Evolutionary conservation across 1,140 invertebrate genomes (phyloP), one percentile per base, ranked within the genome.

Genomic region (Zaprionus davidi): DNA sequence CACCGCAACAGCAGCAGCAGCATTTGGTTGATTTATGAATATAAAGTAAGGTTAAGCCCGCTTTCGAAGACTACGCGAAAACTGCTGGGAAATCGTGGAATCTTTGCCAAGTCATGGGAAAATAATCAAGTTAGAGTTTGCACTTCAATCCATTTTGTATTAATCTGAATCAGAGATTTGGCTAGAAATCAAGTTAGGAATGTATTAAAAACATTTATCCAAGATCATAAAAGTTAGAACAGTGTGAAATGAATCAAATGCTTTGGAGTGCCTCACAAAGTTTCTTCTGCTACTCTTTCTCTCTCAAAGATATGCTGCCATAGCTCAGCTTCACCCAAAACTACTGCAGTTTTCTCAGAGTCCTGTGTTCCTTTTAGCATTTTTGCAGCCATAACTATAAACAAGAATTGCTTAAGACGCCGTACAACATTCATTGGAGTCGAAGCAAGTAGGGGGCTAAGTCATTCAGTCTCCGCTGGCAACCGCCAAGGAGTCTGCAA

Each of bases 1-100:
- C 71, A 20, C 67, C 36, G 59, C 62, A 62, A 38, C 59, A 34
- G 31, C 31, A 34, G 28, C 28, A 31, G 31, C 31, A 49, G 56
- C 41, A 41, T 60, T 53, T 24, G 46, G 72, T 83, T 87, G 83
- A 87, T 87, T 87, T 87, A 87, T 87, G 83, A 46, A 66, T 59
- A 60, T 72, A 76, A 76, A 72, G 44, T 44, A 36, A 56, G 62
- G 56, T 66, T 55, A 46, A 46, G 20, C 15, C 41, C 20, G 22
- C 24, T 31, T 13, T 17, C 26, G 36, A 58, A 24, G 49, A 17
- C 20, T 56, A 36, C 17, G 66, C 66, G 20, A 69, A 69, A 56
- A 28, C 34, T 24, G 20, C 3, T 17, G 22, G 64, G 20, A 24
- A 55, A 17, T 22, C 20, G 22, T 7, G 17, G 49, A 55, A 34